Base-by-base conservation (phyloP, 2,113 vertebrate genomes). In the Eulacestoma nigropectus region DNA sequence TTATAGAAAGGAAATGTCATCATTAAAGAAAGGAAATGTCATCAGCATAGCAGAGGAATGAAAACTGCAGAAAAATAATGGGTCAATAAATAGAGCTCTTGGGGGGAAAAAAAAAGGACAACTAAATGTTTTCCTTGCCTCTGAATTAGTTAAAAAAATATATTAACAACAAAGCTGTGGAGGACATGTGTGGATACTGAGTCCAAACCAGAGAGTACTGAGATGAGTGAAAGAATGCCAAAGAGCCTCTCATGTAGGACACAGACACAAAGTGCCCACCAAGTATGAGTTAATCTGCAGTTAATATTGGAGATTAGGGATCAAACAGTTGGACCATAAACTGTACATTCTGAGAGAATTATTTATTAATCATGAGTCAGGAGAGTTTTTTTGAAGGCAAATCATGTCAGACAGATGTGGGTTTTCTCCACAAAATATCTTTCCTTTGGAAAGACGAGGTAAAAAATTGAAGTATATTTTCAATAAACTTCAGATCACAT, bases 301-400 rank as follows among this genome's bases (percentile, higher is more conserved):
- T 44, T 93, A 78, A 93, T 72, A 76, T 26, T 74, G 62, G 89
- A 88, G 91, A 96, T 95, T 73, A 74, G 47, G 57, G 78, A 94
- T 94, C 80, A 94, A 95, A 96, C 52, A 86, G 46, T 57, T 68
- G 84, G 77, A 87, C 79, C 81, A 88, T 67, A 90, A 94, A 88
- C 78, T 73, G 67, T 74, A 67, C 30, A 90, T 96, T 95, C 86
- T 93, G 69, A 95, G 72, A 87, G 76, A 95, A 89, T 93, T 87
- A 83, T 96, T 95, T 85, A 95, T 94, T 96, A 90, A 93, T 95
- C 62, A 22, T 80, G 80, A 96, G 57, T 93, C 95, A 94, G 50
- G 18, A 92, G 88, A 80, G 65, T 47, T 84, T 93, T 91, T 87
- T 96, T 82, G 87, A 93, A 94, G 83, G 55, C 72, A 93, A 94